phyloP scores from a whole-genome alignment of 2,888 invertebrate species.

The Thymelicus lineola region DNA sequence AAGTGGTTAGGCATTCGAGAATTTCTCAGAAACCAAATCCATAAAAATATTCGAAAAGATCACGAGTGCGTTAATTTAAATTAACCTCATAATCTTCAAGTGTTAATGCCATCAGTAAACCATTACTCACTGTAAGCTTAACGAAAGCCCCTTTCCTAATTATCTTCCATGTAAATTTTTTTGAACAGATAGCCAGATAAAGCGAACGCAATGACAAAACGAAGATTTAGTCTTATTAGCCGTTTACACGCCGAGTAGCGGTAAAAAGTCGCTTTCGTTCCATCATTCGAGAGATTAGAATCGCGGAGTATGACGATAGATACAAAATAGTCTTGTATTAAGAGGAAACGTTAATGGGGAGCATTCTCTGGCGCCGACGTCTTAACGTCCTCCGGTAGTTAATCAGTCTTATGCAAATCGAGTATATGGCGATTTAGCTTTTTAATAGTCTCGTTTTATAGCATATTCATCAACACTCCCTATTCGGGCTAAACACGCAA shows the following conservation, averaged over 20 bases:
- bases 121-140: conserved; percentile 4
- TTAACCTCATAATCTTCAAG: not conserved
- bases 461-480: conserved; percentile 66
- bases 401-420: conserved; percentile 75
- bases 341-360: conserved; percentile 69
- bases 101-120: not conserved
- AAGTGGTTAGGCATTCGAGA: not conserved
- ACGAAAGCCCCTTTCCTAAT: conserved; percentile 40
- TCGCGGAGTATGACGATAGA: conserved; percentile 60
- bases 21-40: too few relatives aligned
- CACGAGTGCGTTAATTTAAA: too few relatives aligned
- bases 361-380: conserved; percentile 64
- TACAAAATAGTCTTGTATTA: conserved; percentile 63
- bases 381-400: conserved; percentile 64
- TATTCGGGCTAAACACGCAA: conserved; percentile 58
- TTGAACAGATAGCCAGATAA: conserved; percentile 30
- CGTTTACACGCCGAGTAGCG: conserved; percentile 67
- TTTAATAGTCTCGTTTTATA: conserved; percentile 62
- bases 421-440: conserved; percentile 67
- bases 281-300: conserved; percentile 60
- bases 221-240: conserved; percentile 56
- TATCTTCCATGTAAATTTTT: conserved; percentile 56
- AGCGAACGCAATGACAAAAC: conserved; percentile 34
- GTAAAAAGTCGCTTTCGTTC: conserved; percentile 63
- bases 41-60: too few relatives aligned